Evolutionary conservation across 2,888 invertebrate genomes (phyloP), one percentile per base, ranked within the genome.

Genomic region (Limnephilus rhombicus): DNA sequence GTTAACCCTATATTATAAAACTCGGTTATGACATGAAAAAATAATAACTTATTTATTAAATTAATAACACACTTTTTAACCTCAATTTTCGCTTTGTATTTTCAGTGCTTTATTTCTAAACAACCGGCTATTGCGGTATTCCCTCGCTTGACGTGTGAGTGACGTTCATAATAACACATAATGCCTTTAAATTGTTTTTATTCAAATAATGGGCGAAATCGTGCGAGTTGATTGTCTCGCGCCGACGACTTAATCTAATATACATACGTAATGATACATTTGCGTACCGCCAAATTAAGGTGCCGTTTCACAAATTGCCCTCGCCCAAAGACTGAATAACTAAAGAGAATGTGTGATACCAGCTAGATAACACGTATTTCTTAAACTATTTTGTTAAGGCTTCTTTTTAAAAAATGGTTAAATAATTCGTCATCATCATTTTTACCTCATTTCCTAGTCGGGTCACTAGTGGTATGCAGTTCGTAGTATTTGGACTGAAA

Each of bases 241-340:
- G 92, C 80, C 85, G 90, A 93, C 91, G 90, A 90, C 93, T 93
- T 93, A 92, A 93, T 93, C 92, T 92, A 92, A 93, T 91, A 91
- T 93, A 90, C 93, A 92, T 92, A 88, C 85, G 86, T 91, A 93
- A 93, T 92, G 91, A 93, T 93, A 92, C 87, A 92, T 91, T 85
- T 34, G 83, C 89, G 49, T 82, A 81, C 86, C 91, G 90, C 93
- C n/a, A 82, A 90, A 85, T 92, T 89, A 91, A 85, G 86, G 93
- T 89, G 91, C 82, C 85, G 90, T 92, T 93, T 92, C 93, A 87
- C 93, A 93, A 93, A 92, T 92, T 92, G 92, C 90, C 80, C 37
- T 49, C 45, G 53, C 82, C 86, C 68, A 37, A 18, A 81, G 49
- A 18, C 85, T 68, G 24, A 68, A 68, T 24, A 68, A 68, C 24